Evolutionary conservation across 2,113 vertebrate genomes (phyloP).

Genomic region (Pteruthius melanotis): DNA sequence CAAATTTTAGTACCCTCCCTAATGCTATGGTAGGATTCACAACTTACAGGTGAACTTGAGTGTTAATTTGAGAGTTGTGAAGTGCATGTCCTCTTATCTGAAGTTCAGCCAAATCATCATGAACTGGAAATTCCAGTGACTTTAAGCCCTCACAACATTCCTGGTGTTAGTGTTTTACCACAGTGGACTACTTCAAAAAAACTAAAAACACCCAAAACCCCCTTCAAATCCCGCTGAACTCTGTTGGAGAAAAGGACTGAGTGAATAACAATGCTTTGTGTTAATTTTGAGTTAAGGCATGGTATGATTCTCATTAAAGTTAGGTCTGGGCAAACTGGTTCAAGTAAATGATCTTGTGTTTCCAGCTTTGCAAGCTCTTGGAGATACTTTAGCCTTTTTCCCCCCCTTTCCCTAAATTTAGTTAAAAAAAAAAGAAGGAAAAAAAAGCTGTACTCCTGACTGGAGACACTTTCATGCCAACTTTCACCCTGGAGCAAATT

Average conservation of each 20-base stretch:
- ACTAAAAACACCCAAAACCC: not conserved
- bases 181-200: not conserved
- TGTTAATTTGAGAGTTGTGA: not conserved
- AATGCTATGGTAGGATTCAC: not conserved
- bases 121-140: conserved; percentile 1
- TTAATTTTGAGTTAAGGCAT: not conserved
- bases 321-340: not conserved
- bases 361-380: not conserved
- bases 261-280: not conserved
- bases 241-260: not conserved
- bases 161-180: not conserved
- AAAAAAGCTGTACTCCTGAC: not conserved
- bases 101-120: not conserved
- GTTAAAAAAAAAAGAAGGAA: not conserved
- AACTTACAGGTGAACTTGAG: not conserved
- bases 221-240: not conserved
- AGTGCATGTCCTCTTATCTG: not conserved
- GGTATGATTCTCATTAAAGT: not conserved
- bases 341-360: not conserved
- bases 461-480: conserved; percentile 36
- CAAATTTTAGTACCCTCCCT: not conserved
- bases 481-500: conserved; percentile 57
- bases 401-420: not conserved
- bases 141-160: not conserved
- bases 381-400: not conserved